Percentiles rank a stretch among this genome's conserved stretches.
Conservation (phyloP, 2,797 vertebrate species). For the Betta splendens region DNA sequence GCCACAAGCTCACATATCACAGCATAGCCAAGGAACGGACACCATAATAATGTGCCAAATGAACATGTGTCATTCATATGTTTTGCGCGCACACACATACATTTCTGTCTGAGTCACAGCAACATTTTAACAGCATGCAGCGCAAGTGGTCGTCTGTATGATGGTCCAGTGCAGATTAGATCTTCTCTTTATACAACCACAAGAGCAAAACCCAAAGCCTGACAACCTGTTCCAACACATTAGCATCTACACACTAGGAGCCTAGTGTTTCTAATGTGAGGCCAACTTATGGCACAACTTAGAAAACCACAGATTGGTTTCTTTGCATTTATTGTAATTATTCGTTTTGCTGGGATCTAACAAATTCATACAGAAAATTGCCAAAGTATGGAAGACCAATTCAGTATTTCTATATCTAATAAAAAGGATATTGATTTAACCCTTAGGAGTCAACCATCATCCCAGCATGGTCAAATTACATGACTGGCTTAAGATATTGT, state of each 20-base stretch:
- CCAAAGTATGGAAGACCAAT: not conserved
- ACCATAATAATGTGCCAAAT: slow-evolving; percentile 6
- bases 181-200: slow-evolving; percentile 1
- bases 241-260: not conserved
- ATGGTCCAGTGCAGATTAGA: slow-evolving; percentile 30
- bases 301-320: not conserved
- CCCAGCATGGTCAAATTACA: no score
- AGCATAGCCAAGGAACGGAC: slow-evolving; percentile 23
- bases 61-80: slow-evolving; percentile 7
- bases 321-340: not conserved
- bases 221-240: not conserved
- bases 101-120: slow-evolving; percentile 2
- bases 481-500: no score
- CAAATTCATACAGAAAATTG: not conserved
- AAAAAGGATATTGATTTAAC: no score
- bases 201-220: not conserved
- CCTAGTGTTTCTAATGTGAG: not conserved
- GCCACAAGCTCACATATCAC: slow-evolving; percentile 35
- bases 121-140: slow-evolving; percentile 50
- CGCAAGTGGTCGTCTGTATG: slow-evolving; percentile 25
- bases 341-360: slow-evolving; percentile 11
- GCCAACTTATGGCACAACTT: slow-evolving; percentile 22
- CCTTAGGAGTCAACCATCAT: no score
- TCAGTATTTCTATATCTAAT: no score
- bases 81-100: not conserved